Conservation (phyloP, 2,888 invertebrate genomes). For the Euproctis similis region DNA sequence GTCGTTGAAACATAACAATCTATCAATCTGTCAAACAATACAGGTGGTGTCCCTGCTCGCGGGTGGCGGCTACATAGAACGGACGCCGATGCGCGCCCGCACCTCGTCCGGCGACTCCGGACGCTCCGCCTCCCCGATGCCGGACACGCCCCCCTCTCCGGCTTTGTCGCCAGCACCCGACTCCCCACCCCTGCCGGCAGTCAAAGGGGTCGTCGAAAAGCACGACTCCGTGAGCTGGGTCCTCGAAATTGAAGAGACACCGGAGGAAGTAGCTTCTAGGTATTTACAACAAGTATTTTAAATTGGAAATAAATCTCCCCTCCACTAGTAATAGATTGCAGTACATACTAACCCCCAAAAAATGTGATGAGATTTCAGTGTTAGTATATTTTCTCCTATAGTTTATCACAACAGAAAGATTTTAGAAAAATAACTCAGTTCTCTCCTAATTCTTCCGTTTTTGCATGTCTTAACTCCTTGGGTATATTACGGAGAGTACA, state of each 20-base stretch:
- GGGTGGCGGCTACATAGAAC: constrained; percentile 60
- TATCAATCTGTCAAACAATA: constrained; percentile 1
- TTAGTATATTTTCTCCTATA: too few species aligned
- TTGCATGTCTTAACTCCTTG: too few species aligned
- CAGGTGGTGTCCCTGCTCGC: constrained; percentile 73
- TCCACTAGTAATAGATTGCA: too few species aligned
- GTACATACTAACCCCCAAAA: too few species aligned
- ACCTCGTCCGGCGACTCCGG: constrained; percentile 59
- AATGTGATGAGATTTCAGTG: too few species aligned
- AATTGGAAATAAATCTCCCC: too few species aligned
- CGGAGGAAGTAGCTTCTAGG: constrained; percentile 81
- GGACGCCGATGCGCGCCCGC: constrained; percentile 52
- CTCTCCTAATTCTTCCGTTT: too few species aligned
- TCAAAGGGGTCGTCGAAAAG: constrained; percentile 89
- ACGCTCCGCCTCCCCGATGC: constrained; percentile 54
- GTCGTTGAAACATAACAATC: not conserved
- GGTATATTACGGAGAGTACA: not conserved
- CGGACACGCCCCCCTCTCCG: constrained; percentile 57
- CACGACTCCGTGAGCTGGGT: constrained; percentile 92
- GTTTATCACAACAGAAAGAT: too few species aligned
- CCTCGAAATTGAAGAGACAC: constrained; percentile 84
- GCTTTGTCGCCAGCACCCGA: constrained; percentile 51
- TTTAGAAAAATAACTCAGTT: too few species aligned
- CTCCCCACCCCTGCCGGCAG: constrained; percentile 80
- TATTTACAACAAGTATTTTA: too few species aligned